These are phyloP conservation scores for Pseudomugil gertrudae DNA, from an alignment of 2,797 vertebrate species.

Conservation along the genomic window DNA sequence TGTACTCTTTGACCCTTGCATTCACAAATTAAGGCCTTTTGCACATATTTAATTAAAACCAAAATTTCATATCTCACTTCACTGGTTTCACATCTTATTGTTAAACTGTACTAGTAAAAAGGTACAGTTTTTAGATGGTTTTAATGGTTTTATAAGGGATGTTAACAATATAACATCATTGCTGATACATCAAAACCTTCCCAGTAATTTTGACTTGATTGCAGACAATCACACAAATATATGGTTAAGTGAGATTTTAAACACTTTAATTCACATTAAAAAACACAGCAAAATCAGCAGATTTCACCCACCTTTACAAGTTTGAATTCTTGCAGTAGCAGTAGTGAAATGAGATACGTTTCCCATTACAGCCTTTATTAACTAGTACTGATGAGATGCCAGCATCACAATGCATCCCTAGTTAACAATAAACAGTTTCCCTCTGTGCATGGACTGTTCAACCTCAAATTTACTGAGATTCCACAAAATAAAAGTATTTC, in stretches of 20 bases:
- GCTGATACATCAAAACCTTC: not conserved
- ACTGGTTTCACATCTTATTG: conserved; percentile 4
- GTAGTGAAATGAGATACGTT: too few species aligned
- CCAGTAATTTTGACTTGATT: not conserved
- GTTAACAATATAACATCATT: not conserved
- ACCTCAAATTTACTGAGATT: too few species aligned
- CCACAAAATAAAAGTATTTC: not conserved
- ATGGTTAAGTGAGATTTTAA: too few species aligned
- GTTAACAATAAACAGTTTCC: not conserved
- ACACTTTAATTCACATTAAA: not conserved
- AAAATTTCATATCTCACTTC: conserved; percentile 29
- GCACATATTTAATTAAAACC: conserved; percentile 26
- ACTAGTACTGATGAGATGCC: too few species aligned
- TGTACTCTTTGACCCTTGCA: conserved; percentile 75
- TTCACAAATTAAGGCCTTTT: conserved; percentile 52
- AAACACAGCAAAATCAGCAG: too few species aligned
- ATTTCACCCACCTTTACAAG: too few species aligned
- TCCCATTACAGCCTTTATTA: too few species aligned
- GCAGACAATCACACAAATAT: too few species aligned
- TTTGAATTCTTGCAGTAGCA: too few species aligned
- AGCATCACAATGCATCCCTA: too few species aligned
- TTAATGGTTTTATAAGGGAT: too few species aligned
- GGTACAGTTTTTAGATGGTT: too few species aligned
- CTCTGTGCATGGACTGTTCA: not conserved
- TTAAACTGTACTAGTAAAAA: not conserved